Evolutionary conservation across 1,140 invertebrate genomes (phyloP).

Genomic region (Achroia grisella): DNA sequence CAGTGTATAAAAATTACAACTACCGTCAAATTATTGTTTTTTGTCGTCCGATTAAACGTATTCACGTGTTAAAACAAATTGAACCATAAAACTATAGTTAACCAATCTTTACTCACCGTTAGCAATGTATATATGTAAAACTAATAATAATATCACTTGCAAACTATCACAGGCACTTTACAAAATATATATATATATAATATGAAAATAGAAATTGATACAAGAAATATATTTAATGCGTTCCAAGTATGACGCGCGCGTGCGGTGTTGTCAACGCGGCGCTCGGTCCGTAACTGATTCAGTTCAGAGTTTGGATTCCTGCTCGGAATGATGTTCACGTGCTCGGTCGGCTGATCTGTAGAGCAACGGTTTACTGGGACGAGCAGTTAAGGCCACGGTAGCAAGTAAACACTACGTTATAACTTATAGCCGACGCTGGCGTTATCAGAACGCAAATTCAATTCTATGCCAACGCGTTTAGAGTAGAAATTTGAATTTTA

Average conservation of each 20-base stretch:
- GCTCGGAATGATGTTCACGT: constrained; percentile 17
- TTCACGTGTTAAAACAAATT: constrained; percentile 16
- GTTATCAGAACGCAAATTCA: no score
- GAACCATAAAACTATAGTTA: constrained; percentile 10
- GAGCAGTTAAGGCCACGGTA: background rate
- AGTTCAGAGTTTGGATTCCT: constrained; percentile 4
- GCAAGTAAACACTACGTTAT: no score
- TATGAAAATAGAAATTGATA: background rate
- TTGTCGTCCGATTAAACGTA: constrained; percentile 19
- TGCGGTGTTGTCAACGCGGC: constrained; percentile 20
- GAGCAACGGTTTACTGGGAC: background rate
- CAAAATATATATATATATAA: constrained; percentile 21
- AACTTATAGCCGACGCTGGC: no score
- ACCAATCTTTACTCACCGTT: constrained; percentile 17
- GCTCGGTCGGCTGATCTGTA: constrained; percentile 15
- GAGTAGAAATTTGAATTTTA: no score
- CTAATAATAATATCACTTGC: constrained; percentile 33
- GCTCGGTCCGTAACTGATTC: constrained; percentile 38
- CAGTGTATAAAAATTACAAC: no score
- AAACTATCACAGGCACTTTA: constrained; percentile 49
- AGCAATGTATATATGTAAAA: constrained; percentile 10
- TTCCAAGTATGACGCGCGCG: constrained; percentile 12
- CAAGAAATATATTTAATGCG: background rate
- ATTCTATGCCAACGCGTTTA: no score
- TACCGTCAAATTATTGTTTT: background rate